Base-by-base conservation (phyloP, 64 coral and sea anemone genomes). In the Cladopsammia gracilis region DNA sequence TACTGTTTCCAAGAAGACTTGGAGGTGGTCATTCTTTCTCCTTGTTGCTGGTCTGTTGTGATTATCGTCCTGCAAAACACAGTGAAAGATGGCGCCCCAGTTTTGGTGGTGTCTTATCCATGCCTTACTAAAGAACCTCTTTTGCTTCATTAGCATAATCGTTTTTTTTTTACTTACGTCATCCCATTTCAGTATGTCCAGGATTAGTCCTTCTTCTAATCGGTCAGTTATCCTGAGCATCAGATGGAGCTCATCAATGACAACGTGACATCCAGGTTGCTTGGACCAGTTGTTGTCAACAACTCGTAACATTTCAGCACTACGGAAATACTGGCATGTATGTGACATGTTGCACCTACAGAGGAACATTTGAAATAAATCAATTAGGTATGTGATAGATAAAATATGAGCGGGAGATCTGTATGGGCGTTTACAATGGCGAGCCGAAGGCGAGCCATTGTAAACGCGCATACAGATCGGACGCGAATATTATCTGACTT, bases 131-230 rank as follows among this genome's bases (percentile, higher is more conserved):
- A 56, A 56, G 53, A 6, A 6, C 53, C 5, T 6, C 11, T 11
- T 56, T 56, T 56, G 53, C 53, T 56, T 56, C 53, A 56, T 11
- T 56, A 11, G 11, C 11, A 5, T 56, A 56, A 56, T 6, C 53
- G 22, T n/a, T n/a, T n/a, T 44, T 61, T 44, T 53, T 68, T 45
- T 9, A 73, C 65, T 58, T 75, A 92, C 90, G 43, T 57, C 23
- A 49, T 91, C 90, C 90, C 90, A 92, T 54, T 70, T 73, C 18
- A 92, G 56, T 20, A 92, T 50, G 19, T 92, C 66, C 43, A 73
- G 60, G 60, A 92, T 92, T 7, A 92, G 42, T 73, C 90, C 79
- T 42, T 74, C 78, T 24, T 92, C 66, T 20, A 83, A 56, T 14
- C 90, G 54, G 83, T 83, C 15, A 91, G 66, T 18, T 91, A 78